A percentile compares a stretch with the other conserved stretches of the same genome.
Evolutionary conservation across 2,888 invertebrate genomes (phyloP).

Genomic region (Quadroppia sp.): DNA sequence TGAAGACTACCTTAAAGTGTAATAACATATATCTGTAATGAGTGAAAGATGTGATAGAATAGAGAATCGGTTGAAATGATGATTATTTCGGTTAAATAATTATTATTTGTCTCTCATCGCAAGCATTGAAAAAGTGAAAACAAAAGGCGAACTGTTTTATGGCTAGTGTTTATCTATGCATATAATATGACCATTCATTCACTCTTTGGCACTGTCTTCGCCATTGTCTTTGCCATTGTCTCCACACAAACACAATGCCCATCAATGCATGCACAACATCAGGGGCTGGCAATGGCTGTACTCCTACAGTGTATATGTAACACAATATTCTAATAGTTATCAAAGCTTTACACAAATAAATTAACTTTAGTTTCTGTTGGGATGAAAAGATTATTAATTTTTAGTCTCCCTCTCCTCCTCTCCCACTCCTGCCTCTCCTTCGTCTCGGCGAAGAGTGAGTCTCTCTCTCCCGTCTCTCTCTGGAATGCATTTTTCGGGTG

Average conservation of each 20-base stretch:
- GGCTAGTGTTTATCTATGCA: slow-evolving; percentile 27
- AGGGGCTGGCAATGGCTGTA: background rate
- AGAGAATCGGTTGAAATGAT: background rate
- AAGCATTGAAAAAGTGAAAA: slow-evolving; percentile 8
- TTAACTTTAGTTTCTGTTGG: slow-evolving; percentile 36
- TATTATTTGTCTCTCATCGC: slow-evolving; percentile 25
- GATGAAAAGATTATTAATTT: slow-evolving; percentile 40
- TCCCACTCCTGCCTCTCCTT: background rate
- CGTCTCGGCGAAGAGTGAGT: background rate
- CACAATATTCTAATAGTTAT: slow-evolving; percentile 17
- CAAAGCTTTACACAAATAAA: slow-evolving; percentile 34
- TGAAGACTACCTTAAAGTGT: slow-evolving; percentile 19
- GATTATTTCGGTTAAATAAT: slow-evolving; percentile 30
- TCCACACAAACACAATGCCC: background rate
- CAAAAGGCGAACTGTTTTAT: slow-evolving; percentile 27
- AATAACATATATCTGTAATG: slow-evolving; percentile 15
- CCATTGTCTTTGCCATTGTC: background rate
- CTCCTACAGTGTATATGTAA: background rate
- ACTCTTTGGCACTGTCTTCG: background rate
- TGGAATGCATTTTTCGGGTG: slow-evolving; percentile 28
- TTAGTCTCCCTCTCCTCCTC: background rate
- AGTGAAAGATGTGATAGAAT: background rate
- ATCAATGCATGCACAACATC: background rate
- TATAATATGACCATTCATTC: slow-evolving; percentile 36
- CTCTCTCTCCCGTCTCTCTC: slow-evolving; percentile 33